phyloP scores from a whole-genome alignment of 2,888 invertebrate genomes.

The Tetropium fuscum region DNA sequence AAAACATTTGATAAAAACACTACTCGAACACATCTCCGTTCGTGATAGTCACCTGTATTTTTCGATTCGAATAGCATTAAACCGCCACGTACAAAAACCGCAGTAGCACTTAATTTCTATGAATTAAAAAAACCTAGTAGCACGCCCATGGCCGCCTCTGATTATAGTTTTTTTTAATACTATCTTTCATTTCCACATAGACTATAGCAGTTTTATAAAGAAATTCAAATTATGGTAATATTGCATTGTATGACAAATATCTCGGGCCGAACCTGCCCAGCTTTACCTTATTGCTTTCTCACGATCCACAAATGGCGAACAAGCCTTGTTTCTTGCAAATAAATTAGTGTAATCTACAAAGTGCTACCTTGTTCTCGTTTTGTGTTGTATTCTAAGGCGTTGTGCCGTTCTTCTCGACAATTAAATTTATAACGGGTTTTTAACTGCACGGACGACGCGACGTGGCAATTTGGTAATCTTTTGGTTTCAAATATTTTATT shows the following conservation, averaged over 20 bases:
- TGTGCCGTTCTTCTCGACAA: neutral
- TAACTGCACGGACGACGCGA: neutral
- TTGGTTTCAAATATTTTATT: no score
- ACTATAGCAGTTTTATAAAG: conserved; percentile 14
- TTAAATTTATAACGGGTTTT: conserved; percentile 3
- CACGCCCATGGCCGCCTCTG: no score
- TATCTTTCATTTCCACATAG: no score
- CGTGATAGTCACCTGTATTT: no score
- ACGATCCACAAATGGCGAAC: conserved; percentile 30
- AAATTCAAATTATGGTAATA: conserved; percentile 25
- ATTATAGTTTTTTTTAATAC: no score
- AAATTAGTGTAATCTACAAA: conserved; percentile 20
- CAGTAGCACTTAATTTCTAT: no score
- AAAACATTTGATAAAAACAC: no score
- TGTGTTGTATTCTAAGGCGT: neutral
- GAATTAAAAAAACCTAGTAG: no score
- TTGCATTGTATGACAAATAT: conserved; percentile 26
- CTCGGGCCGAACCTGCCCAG: conserved; percentile 19
- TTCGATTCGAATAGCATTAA: no score
- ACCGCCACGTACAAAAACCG: no score
- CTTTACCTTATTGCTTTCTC: conserved; percentile 26
- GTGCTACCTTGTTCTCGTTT: conserved; percentile 19
- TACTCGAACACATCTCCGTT: no score
- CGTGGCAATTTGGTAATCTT: no score
- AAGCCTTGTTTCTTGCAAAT: conserved; percentile 20